These are phyloP conservation scores for Argyra leucocephala DNA, from an alignment of 2,888 invertebrate species.

Conservation along the genomic window DNA sequence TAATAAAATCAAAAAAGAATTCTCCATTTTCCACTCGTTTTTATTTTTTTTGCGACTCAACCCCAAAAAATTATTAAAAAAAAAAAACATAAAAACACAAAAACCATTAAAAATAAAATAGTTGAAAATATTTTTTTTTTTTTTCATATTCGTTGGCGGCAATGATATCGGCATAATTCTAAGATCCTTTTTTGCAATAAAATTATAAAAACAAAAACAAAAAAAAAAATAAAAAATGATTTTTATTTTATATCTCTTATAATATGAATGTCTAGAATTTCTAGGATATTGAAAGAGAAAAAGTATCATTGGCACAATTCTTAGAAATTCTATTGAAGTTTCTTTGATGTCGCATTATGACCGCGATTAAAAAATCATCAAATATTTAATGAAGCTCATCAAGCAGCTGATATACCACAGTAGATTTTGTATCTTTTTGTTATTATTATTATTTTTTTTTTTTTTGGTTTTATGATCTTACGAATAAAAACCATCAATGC, in stretches of 20 bases:
- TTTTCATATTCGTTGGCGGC: no score
- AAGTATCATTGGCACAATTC: background rate
- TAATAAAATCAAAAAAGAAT: no score
- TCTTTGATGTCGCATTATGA: background rate
- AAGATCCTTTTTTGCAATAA: background rate
- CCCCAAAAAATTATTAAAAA: background rate
- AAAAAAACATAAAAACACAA: background rate
- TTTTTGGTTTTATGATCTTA: no score
- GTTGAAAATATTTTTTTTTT: no score
- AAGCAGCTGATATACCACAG: constrained; percentile 2
- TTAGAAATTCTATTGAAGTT: background rate
- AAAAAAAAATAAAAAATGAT: background rate
- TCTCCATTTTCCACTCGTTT: background rate
- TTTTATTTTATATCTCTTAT: background rate
- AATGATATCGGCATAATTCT: background rate
- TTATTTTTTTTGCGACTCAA: background rate
- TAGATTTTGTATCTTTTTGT: no score
- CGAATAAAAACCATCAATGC: no score
- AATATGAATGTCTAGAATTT: background rate
- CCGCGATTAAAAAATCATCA: background rate
- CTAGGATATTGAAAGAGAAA: background rate
- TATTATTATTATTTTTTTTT: no score
- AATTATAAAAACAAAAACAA: no score
- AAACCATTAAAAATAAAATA: no score
- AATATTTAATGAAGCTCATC: background rate